A percentile compares a stretch with the other conserved stretches of the same genome.
Conservation (phyloP, 2,113 vertebrate genomes). For the Neopipo cinnamomea region DNA sequence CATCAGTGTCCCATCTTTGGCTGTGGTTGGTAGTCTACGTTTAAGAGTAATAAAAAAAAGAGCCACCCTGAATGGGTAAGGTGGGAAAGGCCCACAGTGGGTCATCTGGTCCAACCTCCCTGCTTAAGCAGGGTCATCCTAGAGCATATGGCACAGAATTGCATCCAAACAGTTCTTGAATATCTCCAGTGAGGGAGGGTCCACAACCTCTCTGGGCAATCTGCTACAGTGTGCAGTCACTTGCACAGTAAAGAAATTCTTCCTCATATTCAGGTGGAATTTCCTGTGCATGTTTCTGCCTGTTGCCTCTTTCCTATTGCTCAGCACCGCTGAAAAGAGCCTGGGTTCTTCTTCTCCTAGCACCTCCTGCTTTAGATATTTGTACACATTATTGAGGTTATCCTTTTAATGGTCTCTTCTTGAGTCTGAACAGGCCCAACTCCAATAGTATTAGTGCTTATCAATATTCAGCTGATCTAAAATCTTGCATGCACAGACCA, state of each 20-base stretch:
- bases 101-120: background rate
- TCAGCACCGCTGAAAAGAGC: background rate
- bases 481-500: background rate
- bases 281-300: background rate
- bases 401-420: background rate
- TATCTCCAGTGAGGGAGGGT: background rate
- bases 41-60: background rate
- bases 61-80: background rate
- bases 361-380: background rate
- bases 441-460: background rate
- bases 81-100: background rate
- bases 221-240: accelerated
- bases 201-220: background rate
- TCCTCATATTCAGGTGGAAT: background rate
- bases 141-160: no score
- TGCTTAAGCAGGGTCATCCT: background rate
- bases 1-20: background rate
- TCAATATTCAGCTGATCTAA: background rate
- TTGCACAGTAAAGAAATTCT: background rate
- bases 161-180: background rate
- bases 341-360: background rate
- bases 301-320: accelerated
- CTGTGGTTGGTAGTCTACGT: background rate
- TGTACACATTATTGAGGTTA: no score
- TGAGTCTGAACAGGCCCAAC: background rate